These are phyloP conservation scores for Lepeophtheirus salmonis DNA, from an alignment of 1,140 invertebrate genomes.

Conservation along the genomic window DNA sequence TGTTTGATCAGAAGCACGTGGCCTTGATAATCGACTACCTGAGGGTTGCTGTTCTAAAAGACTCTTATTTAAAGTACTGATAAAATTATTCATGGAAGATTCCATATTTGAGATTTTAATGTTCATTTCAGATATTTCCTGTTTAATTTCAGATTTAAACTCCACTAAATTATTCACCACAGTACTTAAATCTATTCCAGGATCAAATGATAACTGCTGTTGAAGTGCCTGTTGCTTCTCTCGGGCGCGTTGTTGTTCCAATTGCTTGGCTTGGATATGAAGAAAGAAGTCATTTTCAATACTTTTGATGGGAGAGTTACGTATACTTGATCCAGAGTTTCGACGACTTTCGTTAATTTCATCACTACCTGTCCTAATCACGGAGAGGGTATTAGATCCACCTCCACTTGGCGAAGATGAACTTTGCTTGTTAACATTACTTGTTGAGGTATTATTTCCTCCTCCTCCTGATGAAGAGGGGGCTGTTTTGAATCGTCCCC, in stretches of 20 bases:
- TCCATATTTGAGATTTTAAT: conserved; percentile 7
- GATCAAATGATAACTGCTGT: neutral
- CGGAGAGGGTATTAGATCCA: neutral
- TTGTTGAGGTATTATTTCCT: neutral
- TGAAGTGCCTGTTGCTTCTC: neutral
- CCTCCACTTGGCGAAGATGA: neutral
- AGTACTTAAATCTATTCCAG: neutral
- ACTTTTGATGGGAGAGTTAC: neutral
- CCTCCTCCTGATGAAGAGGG: neutral
- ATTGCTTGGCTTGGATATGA: neutral
- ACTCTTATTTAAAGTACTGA: neutral
- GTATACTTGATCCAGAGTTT: neutral
- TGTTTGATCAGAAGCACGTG: neutral
- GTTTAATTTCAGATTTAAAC: conserved; percentile 6
- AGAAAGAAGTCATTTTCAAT: neutral
- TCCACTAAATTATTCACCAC: conserved; percentile 2
- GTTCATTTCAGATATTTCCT: conserved; percentile 3
- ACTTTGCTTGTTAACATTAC: too few relatives aligned
- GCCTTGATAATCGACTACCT: neutral
- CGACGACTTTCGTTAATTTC: neutral
- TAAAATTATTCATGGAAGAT: conserved; percentile 1
- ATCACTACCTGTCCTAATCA: neutral
- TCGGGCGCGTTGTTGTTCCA: neutral
- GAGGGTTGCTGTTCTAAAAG: neutral
- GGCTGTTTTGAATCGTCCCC: neutral